phyloP scores from a whole-genome alignment of 2,888 invertebrate genomes.

The Cheilosia pagana region DNA sequence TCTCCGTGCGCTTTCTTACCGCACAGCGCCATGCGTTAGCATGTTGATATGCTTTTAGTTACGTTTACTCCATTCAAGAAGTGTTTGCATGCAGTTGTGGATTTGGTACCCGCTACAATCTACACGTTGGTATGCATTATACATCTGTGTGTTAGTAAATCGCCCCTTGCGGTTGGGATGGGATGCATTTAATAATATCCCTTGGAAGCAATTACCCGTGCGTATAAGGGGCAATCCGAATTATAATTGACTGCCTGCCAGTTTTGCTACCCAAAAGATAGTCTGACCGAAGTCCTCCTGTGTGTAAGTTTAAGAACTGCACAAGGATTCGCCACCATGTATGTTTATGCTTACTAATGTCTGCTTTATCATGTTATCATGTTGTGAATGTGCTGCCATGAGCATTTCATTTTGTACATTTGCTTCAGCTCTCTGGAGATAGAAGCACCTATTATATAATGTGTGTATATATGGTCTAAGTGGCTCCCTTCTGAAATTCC shows the following conservation, averaged over 20 bases:
- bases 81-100: constrained; percentile 29
- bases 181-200: constrained; percentile 28
- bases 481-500: no score
- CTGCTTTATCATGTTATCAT: constrained; percentile 14
- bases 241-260: constrained; percentile 19
- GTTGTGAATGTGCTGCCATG: constrained; percentile 6
- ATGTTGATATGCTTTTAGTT: constrained; percentile 13
- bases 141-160: not conserved
- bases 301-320: not conserved
- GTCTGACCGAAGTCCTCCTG: constrained; percentile 5
- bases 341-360: not conserved
- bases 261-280: not conserved
- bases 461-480: not conserved
- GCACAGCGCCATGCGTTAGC: constrained; percentile 37
- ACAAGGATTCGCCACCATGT: not conserved
- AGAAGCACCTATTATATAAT: not conserved
- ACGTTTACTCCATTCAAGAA: not conserved
- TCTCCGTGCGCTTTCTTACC: constrained; percentile 76
- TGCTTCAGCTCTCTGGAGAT: not conserved
- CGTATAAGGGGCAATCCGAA: constrained; percentile 15
- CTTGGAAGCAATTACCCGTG: constrained; percentile 37
- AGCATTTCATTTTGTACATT: not conserved
- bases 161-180: constrained; percentile 5
- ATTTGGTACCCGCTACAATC: not conserved
- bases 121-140: not conserved